Conservation (phyloP, 2,113 vertebrate species). For the Odocoileus hemionus region DNA sequence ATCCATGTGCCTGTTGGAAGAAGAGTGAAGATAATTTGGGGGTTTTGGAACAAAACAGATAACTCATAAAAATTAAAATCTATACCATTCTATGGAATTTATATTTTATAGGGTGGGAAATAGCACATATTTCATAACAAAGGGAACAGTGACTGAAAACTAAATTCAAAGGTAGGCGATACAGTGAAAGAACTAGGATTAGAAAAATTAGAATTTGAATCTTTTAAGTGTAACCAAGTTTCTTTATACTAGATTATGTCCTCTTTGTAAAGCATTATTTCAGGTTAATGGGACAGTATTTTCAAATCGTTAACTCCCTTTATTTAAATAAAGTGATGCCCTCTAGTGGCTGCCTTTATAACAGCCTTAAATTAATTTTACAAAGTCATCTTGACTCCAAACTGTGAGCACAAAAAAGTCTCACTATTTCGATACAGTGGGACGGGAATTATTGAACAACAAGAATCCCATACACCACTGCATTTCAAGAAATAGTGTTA, state of each 20-base stretch:
- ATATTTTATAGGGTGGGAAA: neutral
- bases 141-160: neutral
- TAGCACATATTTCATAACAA: neutral
- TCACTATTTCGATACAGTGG: neutral
- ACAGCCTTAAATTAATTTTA: slow-evolving; percentile 20
- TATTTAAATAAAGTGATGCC: slow-evolving; percentile 38
- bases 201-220: neutral
- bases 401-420: neutral
- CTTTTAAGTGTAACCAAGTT: neutral
- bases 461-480: neutral
- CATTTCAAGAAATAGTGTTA: neutral
- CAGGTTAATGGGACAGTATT: neutral
- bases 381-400: neutral
- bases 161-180: neutral
- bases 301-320: neutral
- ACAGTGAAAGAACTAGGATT: neutral
- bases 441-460: neutral
- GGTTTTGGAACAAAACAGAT: neutral
- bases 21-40: neutral
- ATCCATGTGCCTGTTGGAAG: neutral
- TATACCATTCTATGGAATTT: neutral
- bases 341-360: slow-evolving; percentile 43
- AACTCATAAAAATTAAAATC: neutral
- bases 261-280: neutral
- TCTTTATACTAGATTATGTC: neutral